Percentiles rank a stretch among this genome's conserved stretches.
Conservation (phyloP, 2,797 vertebrate genomes). For the Chaenodraco wilsoni region DNA sequence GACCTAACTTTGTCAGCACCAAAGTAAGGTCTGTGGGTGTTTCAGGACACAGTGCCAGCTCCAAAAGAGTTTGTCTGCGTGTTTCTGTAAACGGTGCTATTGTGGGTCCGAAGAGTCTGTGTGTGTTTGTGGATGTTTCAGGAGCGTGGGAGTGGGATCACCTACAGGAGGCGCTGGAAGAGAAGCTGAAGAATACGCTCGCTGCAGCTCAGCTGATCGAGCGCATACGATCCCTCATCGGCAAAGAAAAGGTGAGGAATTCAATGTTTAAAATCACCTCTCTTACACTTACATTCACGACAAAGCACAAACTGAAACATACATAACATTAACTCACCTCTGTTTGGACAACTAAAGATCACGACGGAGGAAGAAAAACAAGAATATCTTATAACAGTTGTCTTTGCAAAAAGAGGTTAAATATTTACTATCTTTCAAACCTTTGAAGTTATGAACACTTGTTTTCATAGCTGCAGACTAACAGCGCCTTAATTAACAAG, state of each 20-base stretch:
- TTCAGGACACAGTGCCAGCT: slow-evolving; percentile 30
- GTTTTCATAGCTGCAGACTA: slow-evolving; percentile 37
- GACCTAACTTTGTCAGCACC: slow-evolving; percentile 41
- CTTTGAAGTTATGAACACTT: slow-evolving; percentile 38
- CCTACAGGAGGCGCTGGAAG: slow-evolving; percentile 91
- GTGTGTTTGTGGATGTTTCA: slow-evolving; percentile 75
- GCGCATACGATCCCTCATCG: slow-evolving; percentile 89
- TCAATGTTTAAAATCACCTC: slow-evolving; percentile 2
- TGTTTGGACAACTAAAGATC: no score
- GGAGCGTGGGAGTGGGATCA: slow-evolving; percentile 94
- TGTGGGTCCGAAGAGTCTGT: slow-evolving; percentile 42
- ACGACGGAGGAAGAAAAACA: no score
- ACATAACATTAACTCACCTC: no score
- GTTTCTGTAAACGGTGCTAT: slow-evolving; percentile 42
- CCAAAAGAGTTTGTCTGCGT: slow-evolving; percentile 36
- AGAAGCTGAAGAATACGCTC: slow-evolving; percentile 90
- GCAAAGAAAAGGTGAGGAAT: slow-evolving; percentile 82
- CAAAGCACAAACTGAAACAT: background rate
- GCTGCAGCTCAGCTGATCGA: slow-evolving; percentile 90
- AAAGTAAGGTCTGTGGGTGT: slow-evolving; percentile 51
- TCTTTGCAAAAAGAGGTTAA: slow-evolving; percentile 40
- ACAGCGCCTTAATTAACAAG: slow-evolving; percentile 47
- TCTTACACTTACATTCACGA: background rate
- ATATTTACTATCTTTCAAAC: slow-evolving; percentile 26
- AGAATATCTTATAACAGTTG: no score